Evolutionary conservation across 2,888 invertebrate species (phyloP), one percentile per base, ranked within the genome.

Genomic region (Hedya salicella): DNA sequence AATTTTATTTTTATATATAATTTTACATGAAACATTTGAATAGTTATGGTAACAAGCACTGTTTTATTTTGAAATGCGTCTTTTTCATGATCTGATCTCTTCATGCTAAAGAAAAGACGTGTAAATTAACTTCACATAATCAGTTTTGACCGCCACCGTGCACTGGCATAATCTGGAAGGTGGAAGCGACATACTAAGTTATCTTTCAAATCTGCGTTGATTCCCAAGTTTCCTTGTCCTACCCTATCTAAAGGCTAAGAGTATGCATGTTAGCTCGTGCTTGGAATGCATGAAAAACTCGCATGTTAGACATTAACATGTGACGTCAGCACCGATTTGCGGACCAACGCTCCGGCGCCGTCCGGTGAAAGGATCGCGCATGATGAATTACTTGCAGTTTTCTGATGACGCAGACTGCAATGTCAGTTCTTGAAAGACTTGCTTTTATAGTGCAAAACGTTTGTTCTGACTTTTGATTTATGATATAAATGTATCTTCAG

Each of bases 181-280:
- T 25, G 5, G 4, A 25, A 25, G 1, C 25, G 25, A 25, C 4
- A 6, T 4, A 25, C 25, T 6, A 25, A 25, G 25, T 25, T 25
- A 25, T 25, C 25, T 25, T n/a, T n/a, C n/a, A n/a, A n/a, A n/a
- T n/a, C n/a, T 25, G 25, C 25, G 25, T 0, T 3, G 25, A 25
- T 25, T 6, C 25, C 25, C 3, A 25, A 1, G 25, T 25, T 25
- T 25, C 25, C 25, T 25, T 6, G 25, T 25, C 25, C 25, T 36
- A 36, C 36, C 36, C 36, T 36, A 36, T 36, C 2, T 36, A 36
- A 11, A 36, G 6, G 25, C 25, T 32, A 62, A 68, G 68, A 57
- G 56, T 59, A 16, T 36, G 36, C 6, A 36, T 36, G 36, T 36
- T 36, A 9, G 11, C 36, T 36, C 8, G 36, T 11, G 36, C 2